These are phyloP conservation scores for Bradynema listronoti DNA, from an alignment of 1,140 invertebrate species.

Conservation along the genomic window DNA sequence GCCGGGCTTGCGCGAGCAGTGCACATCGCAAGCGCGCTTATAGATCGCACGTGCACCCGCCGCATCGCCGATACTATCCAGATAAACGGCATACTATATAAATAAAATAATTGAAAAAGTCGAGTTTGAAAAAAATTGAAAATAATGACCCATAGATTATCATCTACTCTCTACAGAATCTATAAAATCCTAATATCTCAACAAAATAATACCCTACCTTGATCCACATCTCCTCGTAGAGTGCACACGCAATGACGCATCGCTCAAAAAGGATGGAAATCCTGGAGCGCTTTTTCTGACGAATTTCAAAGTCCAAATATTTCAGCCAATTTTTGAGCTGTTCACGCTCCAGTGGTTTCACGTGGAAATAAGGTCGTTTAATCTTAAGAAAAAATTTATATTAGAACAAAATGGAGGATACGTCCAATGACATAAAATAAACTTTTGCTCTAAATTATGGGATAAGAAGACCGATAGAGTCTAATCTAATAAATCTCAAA, in stretches of 20 bases:
- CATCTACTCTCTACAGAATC: no score
- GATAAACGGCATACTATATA: slow-evolving; percentile 42
- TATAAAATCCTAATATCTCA: no score
- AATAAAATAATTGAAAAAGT: background rate
- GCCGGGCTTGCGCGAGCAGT: slow-evolving; percentile 83
- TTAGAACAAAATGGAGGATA: no score
- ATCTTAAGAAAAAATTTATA: slow-evolving; percentile 65
- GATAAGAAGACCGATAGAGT: no score
- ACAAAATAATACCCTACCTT: slow-evolving; percentile 68
- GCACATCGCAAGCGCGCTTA: slow-evolving; percentile 79
- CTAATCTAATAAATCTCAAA: no score
- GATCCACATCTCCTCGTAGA: slow-evolving; percentile 97
- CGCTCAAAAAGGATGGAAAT: slow-evolving; percentile 85
- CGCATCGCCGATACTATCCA: slow-evolving; percentile 34
- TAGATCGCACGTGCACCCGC: slow-evolving; percentile 72
- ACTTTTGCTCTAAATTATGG: no score
- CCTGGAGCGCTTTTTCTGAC: slow-evolving; percentile 74
- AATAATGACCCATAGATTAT: no score
- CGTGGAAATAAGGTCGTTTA: slow-evolving; percentile 94
- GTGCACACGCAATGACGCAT: slow-evolving; percentile 88
- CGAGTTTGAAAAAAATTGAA: no score
- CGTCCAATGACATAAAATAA: no score
- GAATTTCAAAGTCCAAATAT: slow-evolving; percentile 87
- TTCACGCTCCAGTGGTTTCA: slow-evolving; percentile 86
- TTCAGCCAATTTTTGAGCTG: slow-evolving; percentile 96